Base-by-base conservation (phyloP, 2,797 vertebrate genomes). In the Pseudomugil tenellus region DNA sequence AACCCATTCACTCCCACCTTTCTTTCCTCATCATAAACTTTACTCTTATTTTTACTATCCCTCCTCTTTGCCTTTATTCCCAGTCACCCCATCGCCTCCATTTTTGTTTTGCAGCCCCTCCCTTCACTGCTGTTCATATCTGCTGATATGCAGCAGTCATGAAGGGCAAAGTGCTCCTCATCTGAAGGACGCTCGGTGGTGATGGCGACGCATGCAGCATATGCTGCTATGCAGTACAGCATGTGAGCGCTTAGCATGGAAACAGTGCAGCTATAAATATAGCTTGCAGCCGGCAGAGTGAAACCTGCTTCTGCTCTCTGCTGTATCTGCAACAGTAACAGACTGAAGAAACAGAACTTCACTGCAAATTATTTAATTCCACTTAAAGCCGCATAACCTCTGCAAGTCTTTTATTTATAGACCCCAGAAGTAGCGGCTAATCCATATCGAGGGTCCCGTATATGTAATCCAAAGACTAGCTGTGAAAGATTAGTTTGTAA, bases 261-360 rank as follows among this genome's bases (percentile, higher is more conserved):
- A 77, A 84, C 88, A 87, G 80, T 28, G 74, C 58, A 32, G 84
- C 84, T 89, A 90, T 86, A 89, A 90, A 90, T 89, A 91, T 12
- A 84, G 63, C 1, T 34, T 16, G 49, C 58, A 54, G 74, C 32
- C 25, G 17, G 37, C 63, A 37, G 51, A 0, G 21, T 9, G 39
- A 28, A 28, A 68, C 63, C 73, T 41, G 37, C 41, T 16, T 69
- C 32, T 11, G 57, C 68, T 58, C 61, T 74, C 51, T 41, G 77
- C 72, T 67, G 26, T 55, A 87, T 74, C 83, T 75, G 72, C 10
- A 26, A 51, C 59, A 32, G 32, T 35, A 51, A n/a, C 46, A 28
- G 37, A 29, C 26, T 32, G 65, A 65, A 70, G 70, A 48, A 61
- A 19, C 51, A 65, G 41, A 66, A 26, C 49, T 31, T n/a, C 64